Percentiles rank a stretch among this genome's conserved stretches.
Conservation (phyloP, 2,113 vertebrate species). For the Pluvialis apricaria region DNA sequence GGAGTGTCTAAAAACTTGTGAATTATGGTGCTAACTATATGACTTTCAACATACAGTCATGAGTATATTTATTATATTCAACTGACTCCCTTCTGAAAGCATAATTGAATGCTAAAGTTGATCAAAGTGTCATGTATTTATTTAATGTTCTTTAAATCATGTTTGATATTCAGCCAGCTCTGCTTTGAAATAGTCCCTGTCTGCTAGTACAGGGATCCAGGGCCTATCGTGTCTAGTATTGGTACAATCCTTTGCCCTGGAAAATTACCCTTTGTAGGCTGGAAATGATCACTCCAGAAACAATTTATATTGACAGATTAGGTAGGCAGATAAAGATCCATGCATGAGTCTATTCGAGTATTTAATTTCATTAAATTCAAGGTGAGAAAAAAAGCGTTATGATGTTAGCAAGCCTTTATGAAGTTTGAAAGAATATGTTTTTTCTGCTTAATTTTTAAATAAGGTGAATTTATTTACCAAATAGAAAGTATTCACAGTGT, state of each 20-base stretch:
- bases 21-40: background rate
- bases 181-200: background rate
- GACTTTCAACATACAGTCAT: background rate
- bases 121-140: background rate
- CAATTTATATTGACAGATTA: background rate
- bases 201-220: background rate
- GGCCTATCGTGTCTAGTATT: rapidly evolving
- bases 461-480: conserved; percentile 2
- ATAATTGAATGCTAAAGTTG: background rate
- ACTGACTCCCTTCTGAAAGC: background rate
- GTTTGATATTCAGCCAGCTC: background rate
- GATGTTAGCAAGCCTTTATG: background rate
- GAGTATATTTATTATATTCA: background rate
- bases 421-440: background rate
- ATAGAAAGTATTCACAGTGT: background rate
- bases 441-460: background rate
- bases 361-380: background rate
- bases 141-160: background rate
- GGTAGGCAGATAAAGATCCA: background rate
- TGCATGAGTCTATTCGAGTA: background rate
- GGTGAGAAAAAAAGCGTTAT: background rate
- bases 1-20: background rate
- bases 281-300: background rate
- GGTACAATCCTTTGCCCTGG: background rate
- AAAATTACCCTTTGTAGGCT: background rate